phyloP scores from a whole-genome alignment of 2,797 vertebrate species.

The Melanotaenia trifasciata region DNA sequence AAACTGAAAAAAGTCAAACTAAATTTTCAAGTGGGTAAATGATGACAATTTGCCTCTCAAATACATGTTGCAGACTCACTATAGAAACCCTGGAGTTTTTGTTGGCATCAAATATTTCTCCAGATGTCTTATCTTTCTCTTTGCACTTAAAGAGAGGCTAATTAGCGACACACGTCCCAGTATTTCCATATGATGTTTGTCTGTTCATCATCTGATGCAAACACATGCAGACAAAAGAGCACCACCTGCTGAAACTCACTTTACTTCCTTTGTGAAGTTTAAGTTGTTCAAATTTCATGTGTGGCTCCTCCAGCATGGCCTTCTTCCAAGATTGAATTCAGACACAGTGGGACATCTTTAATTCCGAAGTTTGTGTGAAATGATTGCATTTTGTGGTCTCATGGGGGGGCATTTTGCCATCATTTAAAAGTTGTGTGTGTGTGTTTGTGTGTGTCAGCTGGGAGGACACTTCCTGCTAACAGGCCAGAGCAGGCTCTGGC shows the following conservation, averaged over 20 bases:
- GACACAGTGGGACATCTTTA: constrained; percentile 18
- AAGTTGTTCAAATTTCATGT: constrained; percentile 11
- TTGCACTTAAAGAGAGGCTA: neutral
- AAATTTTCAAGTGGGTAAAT: too few relatives aligned
- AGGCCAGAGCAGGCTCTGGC: constrained; percentile 72
- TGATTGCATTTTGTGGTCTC: constrained; percentile 44
- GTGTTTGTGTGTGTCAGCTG: constrained; percentile 53
- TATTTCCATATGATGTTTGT: constrained; percentile 16
- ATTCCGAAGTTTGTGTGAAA: constrained; percentile 34
- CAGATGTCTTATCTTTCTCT: neutral
- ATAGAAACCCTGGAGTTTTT: too few relatives aligned
- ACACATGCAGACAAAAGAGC: constrained; percentile 48
- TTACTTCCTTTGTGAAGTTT: constrained; percentile 9
- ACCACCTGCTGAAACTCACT: constrained; percentile 50
- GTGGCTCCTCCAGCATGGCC: constrained; percentile 6
- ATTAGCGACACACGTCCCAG: neutral
- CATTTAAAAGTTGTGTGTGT: constrained; percentile 31
- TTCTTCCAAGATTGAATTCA: constrained; percentile 19
- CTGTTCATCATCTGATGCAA: constrained; percentile 2
- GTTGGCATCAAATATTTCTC: neutral
- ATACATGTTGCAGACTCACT: too few relatives aligned
- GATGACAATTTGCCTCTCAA: too few relatives aligned
- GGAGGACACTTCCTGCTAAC: constrained; percentile 78
- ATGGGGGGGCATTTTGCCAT: constrained; percentile 20
- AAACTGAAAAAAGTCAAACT: too few relatives aligned